These are phyloP conservation scores for Sinosuthora webbiana DNA, from an alignment of 2,113 vertebrate species.

Conservation along the genomic window DNA sequence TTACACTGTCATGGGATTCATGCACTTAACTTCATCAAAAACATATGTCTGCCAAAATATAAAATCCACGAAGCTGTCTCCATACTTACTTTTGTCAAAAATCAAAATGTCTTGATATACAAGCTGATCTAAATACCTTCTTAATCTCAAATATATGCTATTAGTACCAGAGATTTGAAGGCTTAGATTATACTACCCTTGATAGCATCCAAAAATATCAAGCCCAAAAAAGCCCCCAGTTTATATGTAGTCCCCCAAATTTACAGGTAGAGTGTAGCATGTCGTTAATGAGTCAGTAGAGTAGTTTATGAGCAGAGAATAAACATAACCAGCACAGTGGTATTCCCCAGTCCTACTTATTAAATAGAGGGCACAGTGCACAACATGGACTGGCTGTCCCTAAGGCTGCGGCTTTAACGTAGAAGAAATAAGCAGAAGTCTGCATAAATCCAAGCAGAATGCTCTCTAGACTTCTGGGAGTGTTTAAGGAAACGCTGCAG, in stretches of 20 bases:
- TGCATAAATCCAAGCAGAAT: neutral
- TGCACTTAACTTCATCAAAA: neutral
- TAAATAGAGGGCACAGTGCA: neutral
- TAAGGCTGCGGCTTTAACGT: neutral
- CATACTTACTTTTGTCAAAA: neutral
- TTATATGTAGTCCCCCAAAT: neutral
- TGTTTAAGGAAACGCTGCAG: neutral
- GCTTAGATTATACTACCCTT: neutral
- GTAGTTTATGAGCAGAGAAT: neutral
- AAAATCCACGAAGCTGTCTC: neutral
- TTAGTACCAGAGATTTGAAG: neutral
- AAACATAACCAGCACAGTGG: neutral
- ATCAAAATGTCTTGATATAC: neutral
- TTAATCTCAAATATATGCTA: neutral
- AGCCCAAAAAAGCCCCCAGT: neutral
- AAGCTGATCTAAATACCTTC: neutral
- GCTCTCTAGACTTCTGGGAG: neutral
- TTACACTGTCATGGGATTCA: neutral
- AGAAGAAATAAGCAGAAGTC: neutral
- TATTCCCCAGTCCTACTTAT: neutral
- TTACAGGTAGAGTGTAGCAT: neutral
- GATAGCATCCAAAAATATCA: neutral
- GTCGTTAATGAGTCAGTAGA: neutral
- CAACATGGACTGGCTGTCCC: neutral
- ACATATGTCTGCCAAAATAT: neutral